Base-by-base conservation (phyloP, 2,888 invertebrate genomes). In the Tetramorium bicarinatum region DNA sequence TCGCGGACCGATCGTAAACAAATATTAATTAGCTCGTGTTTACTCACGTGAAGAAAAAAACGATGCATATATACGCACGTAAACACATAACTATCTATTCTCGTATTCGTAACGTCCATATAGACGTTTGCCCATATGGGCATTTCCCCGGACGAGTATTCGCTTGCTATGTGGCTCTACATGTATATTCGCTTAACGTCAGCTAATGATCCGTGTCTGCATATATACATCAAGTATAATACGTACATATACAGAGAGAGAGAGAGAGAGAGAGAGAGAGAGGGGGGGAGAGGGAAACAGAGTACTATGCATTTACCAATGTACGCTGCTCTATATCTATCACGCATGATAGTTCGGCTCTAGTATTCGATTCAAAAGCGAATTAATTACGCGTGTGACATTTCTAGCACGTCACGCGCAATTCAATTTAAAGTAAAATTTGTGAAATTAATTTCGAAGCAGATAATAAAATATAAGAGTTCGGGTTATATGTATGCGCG, bases 151-250 rank as follows among this genome's bases (percentile, higher is more conserved):
- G 79, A 79, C 44, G 79, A 59, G 25, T 38, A 47, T 71, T 59
- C 79, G 59, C 56, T 47, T n/a, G 59, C 38, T 69, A 71, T 61
- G 34, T 21, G 69, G 71, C 47, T 80, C 79, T 80, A 71, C 59
- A 80, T 80, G 71, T 59, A 71, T 80, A 71, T 59, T 47, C 47
- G 71, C 71, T 80, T 71, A 59, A 29, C 59, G 59, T 47, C 47
- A 71, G 79, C 56, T 80, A 80, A 80, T 71, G 79, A 71, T 69
- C 56, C 79, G 69, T 80, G 34, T 47, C 34, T 71, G 71, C 71
- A 80, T 59, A 71, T 71, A 71, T 71, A 47, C 59, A 69, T 56
- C 44, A 47, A 21, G 18, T 59, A 69, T 79, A 69, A 77, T 69
- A 79, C 44, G 34, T 59, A 69, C 47, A 69, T 21, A 79, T 2